Conservation (phyloP, 1,140 invertebrate genomes). For the Zaprionus taronus region DNA sequence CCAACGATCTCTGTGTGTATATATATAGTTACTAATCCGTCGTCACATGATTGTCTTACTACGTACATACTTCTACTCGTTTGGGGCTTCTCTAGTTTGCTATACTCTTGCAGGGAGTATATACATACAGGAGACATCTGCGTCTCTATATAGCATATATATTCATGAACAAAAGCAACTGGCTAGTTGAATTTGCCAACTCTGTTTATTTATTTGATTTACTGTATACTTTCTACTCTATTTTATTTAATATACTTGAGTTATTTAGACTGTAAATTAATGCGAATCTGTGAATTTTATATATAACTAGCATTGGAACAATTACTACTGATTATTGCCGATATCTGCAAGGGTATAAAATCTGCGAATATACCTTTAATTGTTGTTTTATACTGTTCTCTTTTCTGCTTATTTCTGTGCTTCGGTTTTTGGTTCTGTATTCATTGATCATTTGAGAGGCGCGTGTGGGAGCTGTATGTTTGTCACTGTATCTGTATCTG, state of each 20-base stretch:
- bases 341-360: neutral
- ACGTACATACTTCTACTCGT: neutral
- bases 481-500: neutral
- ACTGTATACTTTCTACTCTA: too few species aligned
- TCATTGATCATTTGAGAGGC: conserved; percentile 39
- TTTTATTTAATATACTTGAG: too few species aligned
- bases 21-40: conserved; percentile 16
- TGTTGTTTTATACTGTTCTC: neutral
- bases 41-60: conserved; percentile 36
- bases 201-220: too few species aligned
- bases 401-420: neutral
- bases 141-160: too few species aligned
- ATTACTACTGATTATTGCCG: too few species aligned
- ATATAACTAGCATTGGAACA: too few species aligned
- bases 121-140: neutral
- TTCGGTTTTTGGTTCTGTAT: conserved; percentile 24
- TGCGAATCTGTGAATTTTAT: too few species aligned
- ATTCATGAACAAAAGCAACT: too few species aligned
- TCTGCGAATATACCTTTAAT: too few species aligned
- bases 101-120: neutral
- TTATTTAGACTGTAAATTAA: too few species aligned
- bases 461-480: conserved; percentile 4
- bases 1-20: neutral
- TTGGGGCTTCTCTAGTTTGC: neutral
- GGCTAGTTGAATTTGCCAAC: too few species aligned